A percentile compares a stretch with the other conserved stretches of the same genome.
Evolutionary conservation across 2,797 vertebrate species (phyloP).

Genomic region (Catostomus latipinnis): DNA sequence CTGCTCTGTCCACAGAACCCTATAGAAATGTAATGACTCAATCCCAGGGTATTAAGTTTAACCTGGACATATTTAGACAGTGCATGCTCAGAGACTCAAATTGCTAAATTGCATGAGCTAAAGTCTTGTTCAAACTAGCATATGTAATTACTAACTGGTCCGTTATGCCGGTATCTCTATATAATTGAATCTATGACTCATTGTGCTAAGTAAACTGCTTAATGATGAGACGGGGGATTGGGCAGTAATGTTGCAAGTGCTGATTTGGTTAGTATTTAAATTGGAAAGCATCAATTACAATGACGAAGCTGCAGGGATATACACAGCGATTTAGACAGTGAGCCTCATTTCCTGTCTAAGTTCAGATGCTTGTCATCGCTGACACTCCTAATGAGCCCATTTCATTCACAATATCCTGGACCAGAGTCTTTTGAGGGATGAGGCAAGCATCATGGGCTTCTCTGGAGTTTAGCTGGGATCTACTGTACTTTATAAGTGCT

Average conservation of each 20-base stretch:
- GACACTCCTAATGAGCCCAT: constrained; percentile 63
- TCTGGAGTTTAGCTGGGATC: background rate
- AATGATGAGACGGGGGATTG: constrained; percentile 57
- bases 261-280: constrained; percentile 64
- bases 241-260: constrained; percentile 50
- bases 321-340: constrained; percentile 55
- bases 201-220: constrained; percentile 62
- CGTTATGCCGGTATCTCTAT: constrained; percentile 48
- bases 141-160: constrained; percentile 39
- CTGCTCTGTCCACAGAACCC: constrained; percentile 17
- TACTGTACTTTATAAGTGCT: background rate
- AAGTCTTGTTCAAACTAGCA: constrained; percentile 22
- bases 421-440: constrained; percentile 33
- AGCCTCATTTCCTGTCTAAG: constrained; percentile 57
- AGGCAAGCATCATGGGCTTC: background rate
- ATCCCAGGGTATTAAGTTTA: constrained; percentile 27
- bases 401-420: constrained; percentile 59
- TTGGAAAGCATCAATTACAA: constrained; percentile 68
- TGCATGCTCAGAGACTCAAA: constrained; percentile 17
- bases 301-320: constrained; percentile 43
- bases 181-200: constrained; percentile 50
- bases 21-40: constrained; percentile 26
- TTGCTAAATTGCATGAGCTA: constrained; percentile 34
- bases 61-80: constrained; percentile 35
- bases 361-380: constrained; percentile 65